Base-by-base conservation (phyloP, 1,140 invertebrate genomes). In the Thereuonema tuberculata region DNA sequence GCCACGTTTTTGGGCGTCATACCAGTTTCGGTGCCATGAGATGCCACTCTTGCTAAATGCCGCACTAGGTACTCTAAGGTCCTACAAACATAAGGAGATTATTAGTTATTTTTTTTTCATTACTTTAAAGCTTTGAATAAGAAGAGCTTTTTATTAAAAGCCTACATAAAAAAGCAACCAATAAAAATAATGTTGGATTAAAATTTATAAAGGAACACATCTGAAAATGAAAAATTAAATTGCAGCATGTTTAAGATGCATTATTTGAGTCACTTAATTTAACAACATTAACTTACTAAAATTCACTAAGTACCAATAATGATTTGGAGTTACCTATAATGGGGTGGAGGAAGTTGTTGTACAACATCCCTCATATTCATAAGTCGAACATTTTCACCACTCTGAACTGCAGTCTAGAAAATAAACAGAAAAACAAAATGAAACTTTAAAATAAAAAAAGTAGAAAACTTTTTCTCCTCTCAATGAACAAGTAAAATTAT, bases 1-100 rank as follows among this genome's bases (percentile, higher is more conserved):
- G 95, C 95, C 67, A 99, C 82, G 74, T 98, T 98, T 62, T 93
- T 83, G 14, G 93, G 86, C 37, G 93, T 97, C 95, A 98, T 98
- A n/a, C 93, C 93, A 0, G 95, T 99, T 59, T 84, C 81, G 24
- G 77, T 75, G 12, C 87, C 85, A 64, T 87, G 81, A 49, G 85
- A 82, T 1, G 93, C 90, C 26, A 98, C 88, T 66, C 83, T 80
- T 14, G 89, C 84, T 60, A 99, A 76, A 76, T 99, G 95, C 15
- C 86, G 80, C 81, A 96, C 90, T 62, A 99, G 77, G 74, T 91
- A 96, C 68, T 95, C 86, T 17, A 96, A 75, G 0, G 94, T 98
- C 66, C 90, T 91, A 71, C 0, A 68, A 63, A 59, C 59, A 59
- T 49, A 56, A n/a, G 46, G 27, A 25, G 5, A 56, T 25, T 12